phyloP scores from a whole-genome alignment of 2,797 vertebrate species.

The Melanogrammus aeglefinus region DNA sequence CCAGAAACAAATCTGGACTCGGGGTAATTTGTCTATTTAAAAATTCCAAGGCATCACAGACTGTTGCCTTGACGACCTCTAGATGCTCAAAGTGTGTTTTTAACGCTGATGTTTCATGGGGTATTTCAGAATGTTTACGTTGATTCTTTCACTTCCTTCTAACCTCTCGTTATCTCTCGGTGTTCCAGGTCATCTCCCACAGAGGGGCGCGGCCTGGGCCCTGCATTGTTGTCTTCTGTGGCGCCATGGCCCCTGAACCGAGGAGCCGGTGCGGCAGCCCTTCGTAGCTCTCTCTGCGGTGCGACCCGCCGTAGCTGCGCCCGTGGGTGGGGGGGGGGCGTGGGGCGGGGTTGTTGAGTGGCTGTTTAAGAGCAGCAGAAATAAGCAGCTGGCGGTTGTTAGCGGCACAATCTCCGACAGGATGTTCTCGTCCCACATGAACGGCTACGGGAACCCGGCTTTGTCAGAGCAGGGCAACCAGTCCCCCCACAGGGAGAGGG shows the following conservation, averaged over 20 bases:
- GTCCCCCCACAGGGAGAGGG: constrained; percentile 84
- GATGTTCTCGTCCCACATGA: constrained; percentile 92
- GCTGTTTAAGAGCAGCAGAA: neutral
- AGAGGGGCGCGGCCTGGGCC: constrained; percentile 14
- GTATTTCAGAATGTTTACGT: neutral
- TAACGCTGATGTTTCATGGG: neutral
- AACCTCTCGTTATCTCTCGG: constrained; percentile 7
- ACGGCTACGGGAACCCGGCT: constrained; percentile 83
- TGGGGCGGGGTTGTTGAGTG: neutral
- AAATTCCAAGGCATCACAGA: neutral
- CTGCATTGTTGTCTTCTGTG: neutral
- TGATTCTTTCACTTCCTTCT: neutral
- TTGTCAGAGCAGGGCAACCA: constrained; percentile 56
- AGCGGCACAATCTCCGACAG: constrained; percentile 25
- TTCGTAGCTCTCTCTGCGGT: constrained; percentile 25
- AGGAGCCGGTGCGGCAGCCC: constrained; percentile 20
- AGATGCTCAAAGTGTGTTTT: neutral
- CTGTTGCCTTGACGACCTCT: neutral
- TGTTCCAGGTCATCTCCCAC: constrained; percentile 47
- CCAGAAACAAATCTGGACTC: neutral
- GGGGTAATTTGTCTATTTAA: neutral
- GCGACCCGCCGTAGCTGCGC: neutral
- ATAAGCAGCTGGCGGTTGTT: neutral
- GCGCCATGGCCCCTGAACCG: constrained; percentile 50
- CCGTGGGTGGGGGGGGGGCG: neutral